Percentiles rank a stretch among this genome's conserved stretches.
Evolutionary conservation across 1,140 invertebrate genomes (phyloP).

Genomic region (Alviniconcha marisindica): DNA sequence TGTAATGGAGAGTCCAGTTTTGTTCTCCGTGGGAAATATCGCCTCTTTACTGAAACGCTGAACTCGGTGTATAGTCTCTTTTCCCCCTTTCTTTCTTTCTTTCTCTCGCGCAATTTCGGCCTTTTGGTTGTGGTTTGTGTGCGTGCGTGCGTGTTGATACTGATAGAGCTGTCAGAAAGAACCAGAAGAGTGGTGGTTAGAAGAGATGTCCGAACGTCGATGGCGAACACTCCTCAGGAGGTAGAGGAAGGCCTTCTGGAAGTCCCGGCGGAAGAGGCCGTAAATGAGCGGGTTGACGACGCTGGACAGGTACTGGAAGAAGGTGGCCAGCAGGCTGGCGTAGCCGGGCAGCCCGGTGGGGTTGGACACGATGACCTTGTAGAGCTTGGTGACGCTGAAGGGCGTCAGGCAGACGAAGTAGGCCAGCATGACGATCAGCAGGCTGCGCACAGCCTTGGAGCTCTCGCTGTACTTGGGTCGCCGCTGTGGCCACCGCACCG

Average conservation of each 20-base stretch:
- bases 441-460: constrained; percentile 68
- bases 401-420: constrained; percentile 76
- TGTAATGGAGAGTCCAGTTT: no score
- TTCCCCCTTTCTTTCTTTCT: no score
- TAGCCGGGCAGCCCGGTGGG: constrained; percentile 61
- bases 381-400: constrained; percentile 75
- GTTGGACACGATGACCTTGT: constrained; percentile 63
- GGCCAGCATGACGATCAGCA: constrained; percentile 69
- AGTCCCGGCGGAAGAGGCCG: constrained; percentile 73
- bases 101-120: no score
- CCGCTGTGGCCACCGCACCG: constrained; percentile 27
- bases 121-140: no score
- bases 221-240: constrained; percentile 24
- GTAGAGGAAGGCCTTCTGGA: constrained; percentile 64
- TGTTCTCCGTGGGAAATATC: no score
- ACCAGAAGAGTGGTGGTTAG: no score
- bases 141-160: no score
- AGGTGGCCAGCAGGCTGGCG: constrained; percentile 66
- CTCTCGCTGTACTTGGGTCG: constrained; percentile 51
- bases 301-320: constrained; percentile 70
- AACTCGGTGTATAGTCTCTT: no score
- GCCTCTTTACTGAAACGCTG: no score
- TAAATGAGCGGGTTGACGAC: constrained; percentile 75
- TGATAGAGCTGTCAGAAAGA: no score
- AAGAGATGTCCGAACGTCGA: no score